These are phyloP conservation scores for Thaumetopoea pityocampa DNA, from an alignment of 1,140 invertebrate genomes.

Conservation along the genomic window DNA sequence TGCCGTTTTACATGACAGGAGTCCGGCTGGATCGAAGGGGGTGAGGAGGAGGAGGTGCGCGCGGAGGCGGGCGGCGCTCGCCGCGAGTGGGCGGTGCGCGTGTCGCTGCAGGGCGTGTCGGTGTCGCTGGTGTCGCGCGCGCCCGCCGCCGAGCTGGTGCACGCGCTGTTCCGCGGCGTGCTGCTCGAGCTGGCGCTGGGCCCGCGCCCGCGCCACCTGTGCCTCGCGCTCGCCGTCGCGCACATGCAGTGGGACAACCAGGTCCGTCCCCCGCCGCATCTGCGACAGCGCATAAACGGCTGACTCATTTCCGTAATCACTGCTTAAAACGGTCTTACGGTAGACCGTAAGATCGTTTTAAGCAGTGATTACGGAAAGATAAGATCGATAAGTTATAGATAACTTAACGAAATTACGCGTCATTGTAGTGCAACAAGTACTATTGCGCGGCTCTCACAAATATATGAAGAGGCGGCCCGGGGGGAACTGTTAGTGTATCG, in stretches of 20 bases:
- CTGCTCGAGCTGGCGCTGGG: conserved; percentile 79
- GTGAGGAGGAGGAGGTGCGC: conserved; percentile 1
- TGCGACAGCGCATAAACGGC: no score
- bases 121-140: conserved; percentile 89
- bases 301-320: no score
- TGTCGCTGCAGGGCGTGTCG: conserved; percentile 85
- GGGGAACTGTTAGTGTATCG: no score
- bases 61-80: neutral
- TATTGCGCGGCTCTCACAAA: no score
- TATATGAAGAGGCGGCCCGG: no score
- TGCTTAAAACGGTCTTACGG: no score
- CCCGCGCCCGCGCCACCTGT: conserved; percentile 77
- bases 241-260: conserved; percentile 95
- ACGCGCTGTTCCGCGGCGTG: conserved; percentile 85
- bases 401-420: no score
- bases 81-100: conserved; percentile 78
- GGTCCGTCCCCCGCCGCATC: conserved; percentile 35
- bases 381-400: no score
- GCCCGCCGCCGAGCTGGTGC: conserved; percentile 91
- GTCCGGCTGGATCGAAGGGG: conserved; percentile 29
- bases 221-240: conserved; percentile 80
- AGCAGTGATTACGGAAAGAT: no score
- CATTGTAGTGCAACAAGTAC: no score
- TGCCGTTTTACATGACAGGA: conserved; percentile 14
- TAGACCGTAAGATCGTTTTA: no score